Conservation (phyloP, 2,113 vertebrate species). For the sheep (Ovis aries) region ARS-UI_Ramb_v3.0 NC_056063.1:20480001-20480500, state of each 20-base stretch:
- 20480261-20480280: background rate
- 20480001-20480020: background rate
- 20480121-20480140: background rate
- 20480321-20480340: background rate
- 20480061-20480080: background rate
- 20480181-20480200: background rate
- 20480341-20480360: background rate
- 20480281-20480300: background rate
- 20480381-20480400: background rate
- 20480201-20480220: background rate
- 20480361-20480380: background rate
- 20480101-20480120: background rate
- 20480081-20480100: background rate
- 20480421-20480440: background rate
- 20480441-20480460: background rate
- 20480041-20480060: background rate
- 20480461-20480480: conserved; percentile 47
- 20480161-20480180: background rate
- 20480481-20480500: background rate
- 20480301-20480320: background rate
- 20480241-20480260: background rate
- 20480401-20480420: background rate
- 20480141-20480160: background rate
- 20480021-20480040: background rate
- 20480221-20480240: background rate